Conservation (phyloP, 2,113 vertebrate genomes). For the Phrynocephalus versicolor region DNA sequence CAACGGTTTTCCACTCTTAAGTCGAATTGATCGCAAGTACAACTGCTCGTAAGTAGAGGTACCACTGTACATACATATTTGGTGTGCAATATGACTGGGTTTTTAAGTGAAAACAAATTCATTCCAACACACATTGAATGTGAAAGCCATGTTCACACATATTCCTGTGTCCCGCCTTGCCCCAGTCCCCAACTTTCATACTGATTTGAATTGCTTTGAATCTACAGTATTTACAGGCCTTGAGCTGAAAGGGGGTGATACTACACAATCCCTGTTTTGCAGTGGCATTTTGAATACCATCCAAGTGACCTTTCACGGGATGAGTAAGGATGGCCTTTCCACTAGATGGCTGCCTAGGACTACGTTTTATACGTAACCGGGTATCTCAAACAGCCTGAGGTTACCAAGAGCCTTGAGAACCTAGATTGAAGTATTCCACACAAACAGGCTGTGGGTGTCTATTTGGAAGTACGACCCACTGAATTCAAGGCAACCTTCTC, state of each 20-base stretch:
- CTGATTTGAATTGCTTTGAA: not conserved
- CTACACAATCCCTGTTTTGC: not conserved
- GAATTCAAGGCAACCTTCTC: not conserved
- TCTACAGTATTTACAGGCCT: not conserved
- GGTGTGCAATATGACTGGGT: no score
- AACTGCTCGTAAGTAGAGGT: no score
- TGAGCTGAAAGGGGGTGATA: not conserved
- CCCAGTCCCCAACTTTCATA: not conserved
- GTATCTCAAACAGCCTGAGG: not conserved
- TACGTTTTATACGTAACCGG: not conserved
- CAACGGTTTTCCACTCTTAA: no score
- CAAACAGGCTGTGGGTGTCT: not conserved
- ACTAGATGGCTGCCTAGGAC: conserved; percentile 19
- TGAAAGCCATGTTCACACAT: not conserved
- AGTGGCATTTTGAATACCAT: not conserved
- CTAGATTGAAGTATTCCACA: not conserved
- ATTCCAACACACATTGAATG: not conserved
- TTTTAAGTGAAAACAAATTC: no score
- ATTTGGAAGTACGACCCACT: not conserved
- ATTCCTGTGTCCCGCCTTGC: not conserved
- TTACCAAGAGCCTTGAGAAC: no score
- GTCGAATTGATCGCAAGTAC: no score
- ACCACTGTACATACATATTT: no score
- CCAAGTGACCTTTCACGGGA: not conserved
- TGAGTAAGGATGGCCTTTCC: not conserved